phyloP scores from a whole-genome alignment of 2,888 invertebrate species.

The Lacanobia oleracea region DNA sequence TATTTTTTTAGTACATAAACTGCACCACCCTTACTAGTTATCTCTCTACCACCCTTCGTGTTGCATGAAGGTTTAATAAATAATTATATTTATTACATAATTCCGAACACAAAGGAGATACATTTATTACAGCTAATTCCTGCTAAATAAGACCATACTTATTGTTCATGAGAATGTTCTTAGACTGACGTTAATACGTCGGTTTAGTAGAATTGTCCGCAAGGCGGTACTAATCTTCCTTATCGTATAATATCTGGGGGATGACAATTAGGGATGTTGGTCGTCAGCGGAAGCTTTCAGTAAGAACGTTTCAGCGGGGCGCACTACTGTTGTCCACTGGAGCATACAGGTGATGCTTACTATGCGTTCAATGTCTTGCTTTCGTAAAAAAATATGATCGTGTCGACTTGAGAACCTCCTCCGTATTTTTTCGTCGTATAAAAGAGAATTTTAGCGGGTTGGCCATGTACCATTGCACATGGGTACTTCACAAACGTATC shows the following conservation, averaged over 20 bases:
- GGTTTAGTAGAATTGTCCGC: constrained; percentile 8
- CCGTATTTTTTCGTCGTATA: no score
- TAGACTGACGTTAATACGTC: constrained; percentile 18
- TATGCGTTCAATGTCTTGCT: no score
- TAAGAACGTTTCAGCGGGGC: not conserved
- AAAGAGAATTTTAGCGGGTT: not conserved
- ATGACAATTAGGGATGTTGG: constrained; percentile 29
- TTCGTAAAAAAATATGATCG: no score
- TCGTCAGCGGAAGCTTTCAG: constrained; percentile 35
- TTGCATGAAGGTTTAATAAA: no score
- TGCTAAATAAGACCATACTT: constrained; percentile 1
- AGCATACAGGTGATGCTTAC: not conserved
- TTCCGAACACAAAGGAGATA: not conserved
- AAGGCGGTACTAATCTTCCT: constrained; percentile 28
- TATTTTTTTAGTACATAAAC: no score
- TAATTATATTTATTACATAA: no score
- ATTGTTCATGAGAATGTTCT: constrained; percentile 14
- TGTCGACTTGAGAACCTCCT: no score
- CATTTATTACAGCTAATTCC: constrained; percentile 9
- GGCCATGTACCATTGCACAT: no score
- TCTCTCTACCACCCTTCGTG: no score
- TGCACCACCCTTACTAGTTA: no score
- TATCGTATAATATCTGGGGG: constrained; percentile 19
- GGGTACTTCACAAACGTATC: not conserved
- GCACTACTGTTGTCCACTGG: not conserved